A percentile compares a stretch with the other conserved stretches of the same genome.
These are phyloP conservation scores for Stenopsyche tienmushanensis DNA, from an alignment of 1,140 invertebrate species.

Conservation along the genomic window DNA sequence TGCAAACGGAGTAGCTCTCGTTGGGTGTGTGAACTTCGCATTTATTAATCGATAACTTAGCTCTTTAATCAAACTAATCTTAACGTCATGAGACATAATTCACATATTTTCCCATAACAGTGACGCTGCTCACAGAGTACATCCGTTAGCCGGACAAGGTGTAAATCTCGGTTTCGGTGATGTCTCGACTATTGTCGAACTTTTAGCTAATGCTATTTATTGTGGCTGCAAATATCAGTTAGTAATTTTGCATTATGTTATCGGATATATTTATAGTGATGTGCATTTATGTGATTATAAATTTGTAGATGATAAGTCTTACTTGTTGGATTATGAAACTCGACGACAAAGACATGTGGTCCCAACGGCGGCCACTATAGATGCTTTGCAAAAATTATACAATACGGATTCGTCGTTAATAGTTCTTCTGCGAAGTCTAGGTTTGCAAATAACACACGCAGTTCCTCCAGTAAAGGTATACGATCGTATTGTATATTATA, in stretches of 20 bases:
- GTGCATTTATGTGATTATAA: constrained; percentile 23
- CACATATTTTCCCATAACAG: constrained; percentile 50
- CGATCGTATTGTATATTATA: not conserved
- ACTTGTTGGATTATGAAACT: constrained; percentile 83
- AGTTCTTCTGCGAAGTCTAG: constrained; percentile 80
- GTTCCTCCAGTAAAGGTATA: constrained; percentile 70
- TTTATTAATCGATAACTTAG: no score
- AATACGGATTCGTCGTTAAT: constrained; percentile 72
- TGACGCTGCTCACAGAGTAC: constrained; percentile 94
- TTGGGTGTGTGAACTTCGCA: constrained; percentile 76
- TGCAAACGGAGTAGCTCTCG: constrained; percentile 68
- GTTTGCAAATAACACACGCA: constrained; percentile 81
- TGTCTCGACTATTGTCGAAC: constrained; percentile 69
- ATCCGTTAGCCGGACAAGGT: constrained; percentile 96
- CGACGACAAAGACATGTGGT: constrained; percentile 82
- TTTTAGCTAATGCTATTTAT: constrained; percentile 69
- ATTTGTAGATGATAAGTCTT: constrained; percentile 60
- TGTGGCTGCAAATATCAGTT: constrained; percentile 62
- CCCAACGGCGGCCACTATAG: constrained; percentile 83
- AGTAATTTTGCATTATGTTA: not conserved
- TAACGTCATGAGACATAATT: no score
- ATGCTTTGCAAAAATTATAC: constrained; percentile 86
- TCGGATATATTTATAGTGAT: constrained; percentile 3
- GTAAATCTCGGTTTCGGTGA: constrained; percentile 98
- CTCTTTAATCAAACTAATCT: no score